phyloP scores from a whole-genome alignment of 1,140 invertebrate genomes.

The Piezodorus guildinii region DNA sequence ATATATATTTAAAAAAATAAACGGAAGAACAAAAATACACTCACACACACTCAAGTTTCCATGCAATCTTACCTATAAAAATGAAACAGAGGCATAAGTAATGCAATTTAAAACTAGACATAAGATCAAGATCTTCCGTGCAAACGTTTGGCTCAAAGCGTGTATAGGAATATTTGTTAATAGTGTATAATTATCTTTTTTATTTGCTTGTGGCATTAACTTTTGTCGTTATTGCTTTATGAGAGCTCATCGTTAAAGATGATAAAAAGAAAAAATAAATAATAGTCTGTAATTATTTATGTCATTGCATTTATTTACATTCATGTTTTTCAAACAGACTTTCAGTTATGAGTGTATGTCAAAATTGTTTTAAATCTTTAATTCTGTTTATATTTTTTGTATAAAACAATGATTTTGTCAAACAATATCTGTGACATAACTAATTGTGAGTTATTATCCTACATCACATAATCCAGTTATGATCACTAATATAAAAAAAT shows the following conservation, averaged over 20 bases:
- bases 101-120: conserved; percentile 11
- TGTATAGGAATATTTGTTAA: conserved; percentile 21
- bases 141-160: conserved; percentile 22
- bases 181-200: conserved; percentile 14
- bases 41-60: background rate
- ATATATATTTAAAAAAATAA: no score
- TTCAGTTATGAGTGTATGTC: no score
- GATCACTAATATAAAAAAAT: conserved; percentile 11
- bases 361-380: background rate
- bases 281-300: no score
- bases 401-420: conserved; percentile 10
- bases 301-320: no score
- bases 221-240: conserved; percentile 15
- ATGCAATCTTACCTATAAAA: conserved; percentile 10
- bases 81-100: background rate
- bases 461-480: background rate
- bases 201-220: conserved; percentile 14
- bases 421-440: conserved; percentile 4
- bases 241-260: conserved; percentile 14
- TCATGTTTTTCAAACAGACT: no score
- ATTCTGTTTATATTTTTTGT: conserved; percentile 9
- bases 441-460: conserved; percentile 7
- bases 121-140: conserved; percentile 21
- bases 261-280: background rate
- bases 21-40: conserved; percentile 9